These are phyloP conservation scores for Tolmerus cingulatus DNA, from an alignment of 2,888 invertebrate genomes.

Conservation along the genomic window DNA sequence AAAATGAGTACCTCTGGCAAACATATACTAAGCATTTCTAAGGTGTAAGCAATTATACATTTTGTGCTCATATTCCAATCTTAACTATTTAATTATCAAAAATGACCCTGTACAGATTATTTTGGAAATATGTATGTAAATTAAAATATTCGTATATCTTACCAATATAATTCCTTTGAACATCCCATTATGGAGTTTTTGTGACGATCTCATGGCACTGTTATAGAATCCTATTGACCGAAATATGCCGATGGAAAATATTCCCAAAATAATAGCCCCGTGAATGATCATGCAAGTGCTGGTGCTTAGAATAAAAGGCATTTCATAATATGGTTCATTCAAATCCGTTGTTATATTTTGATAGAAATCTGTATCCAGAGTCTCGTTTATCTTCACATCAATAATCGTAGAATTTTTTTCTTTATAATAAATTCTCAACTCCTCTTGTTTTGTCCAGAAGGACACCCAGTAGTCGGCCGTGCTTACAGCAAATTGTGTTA, in stretches of 20 bases:
- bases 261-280: conserved; percentile 65
- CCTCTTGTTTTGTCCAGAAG: conserved; percentile 66
- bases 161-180: conserved; percentile 65
- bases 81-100: not conserved
- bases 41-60: no score
- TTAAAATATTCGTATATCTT: not conserved
- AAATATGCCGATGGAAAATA: conserved; percentile 68
- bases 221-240: conserved; percentile 72
- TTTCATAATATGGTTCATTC: not conserved
- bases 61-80: not conserved
- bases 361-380: not conserved
- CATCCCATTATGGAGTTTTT: conserved; percentile 75
- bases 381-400: not conserved
- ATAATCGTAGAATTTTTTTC: not conserved
- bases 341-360: not conserved
- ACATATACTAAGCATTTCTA: no score
- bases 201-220: conserved; percentile 72
- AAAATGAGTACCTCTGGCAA: no score
- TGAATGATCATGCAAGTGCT: conserved; percentile 70
- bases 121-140: not conserved
- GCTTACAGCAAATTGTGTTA: conserved; percentile 70
- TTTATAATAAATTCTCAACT: conserved; percentile 49
- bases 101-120: not conserved
- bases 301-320: conserved; percentile 9
- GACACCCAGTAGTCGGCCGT: conserved; percentile 76